These are phyloP conservation scores for Chironomus tentans DNA, from an alignment of 2,888 invertebrate genomes.

Conservation along the genomic window DNA sequence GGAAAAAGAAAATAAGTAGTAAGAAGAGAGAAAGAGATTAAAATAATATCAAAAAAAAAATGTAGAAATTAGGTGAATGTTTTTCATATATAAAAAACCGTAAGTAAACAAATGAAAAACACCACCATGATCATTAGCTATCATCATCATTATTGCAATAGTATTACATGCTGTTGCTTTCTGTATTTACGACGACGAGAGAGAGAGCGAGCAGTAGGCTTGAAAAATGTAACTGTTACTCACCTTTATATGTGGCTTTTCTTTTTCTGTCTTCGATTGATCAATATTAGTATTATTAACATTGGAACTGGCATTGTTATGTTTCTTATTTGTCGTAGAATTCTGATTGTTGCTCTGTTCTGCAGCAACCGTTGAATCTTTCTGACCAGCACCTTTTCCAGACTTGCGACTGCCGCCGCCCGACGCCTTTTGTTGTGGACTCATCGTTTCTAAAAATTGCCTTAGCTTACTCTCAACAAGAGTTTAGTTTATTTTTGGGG, in stretches of 20 bases:
- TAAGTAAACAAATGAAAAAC: background rate
- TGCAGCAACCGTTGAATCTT: constrained; percentile 28
- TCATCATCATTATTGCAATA: background rate
- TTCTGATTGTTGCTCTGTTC: constrained; percentile 31
- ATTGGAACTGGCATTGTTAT: constrained; percentile 44
- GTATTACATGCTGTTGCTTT: background rate
- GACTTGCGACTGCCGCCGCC: constrained; percentile 34
- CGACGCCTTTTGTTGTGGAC: constrained; percentile 43
- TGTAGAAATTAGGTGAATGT: no score
- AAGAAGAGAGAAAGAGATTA: no score
- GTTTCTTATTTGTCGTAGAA: constrained; percentile 51
- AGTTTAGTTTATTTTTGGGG: background rate
- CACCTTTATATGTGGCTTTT: constrained; percentile 48
- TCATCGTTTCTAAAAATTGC: constrained; percentile 33
- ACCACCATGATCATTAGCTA: no score
- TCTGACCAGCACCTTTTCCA: constrained; percentile 29
- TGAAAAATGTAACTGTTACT: background rate
- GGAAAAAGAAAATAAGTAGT: no score
- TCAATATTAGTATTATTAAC: constrained; percentile 45
- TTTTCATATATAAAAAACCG: no score
- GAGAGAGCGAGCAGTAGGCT: background rate
- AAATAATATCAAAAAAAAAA: background rate
- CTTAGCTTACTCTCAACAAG: background rate
- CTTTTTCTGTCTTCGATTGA: constrained; percentile 52
- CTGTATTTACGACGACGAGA: no score